Base-by-base conservation (phyloP, 1,140 invertebrate genomes). In the Leptinotarsa undecemlineata region DNA sequence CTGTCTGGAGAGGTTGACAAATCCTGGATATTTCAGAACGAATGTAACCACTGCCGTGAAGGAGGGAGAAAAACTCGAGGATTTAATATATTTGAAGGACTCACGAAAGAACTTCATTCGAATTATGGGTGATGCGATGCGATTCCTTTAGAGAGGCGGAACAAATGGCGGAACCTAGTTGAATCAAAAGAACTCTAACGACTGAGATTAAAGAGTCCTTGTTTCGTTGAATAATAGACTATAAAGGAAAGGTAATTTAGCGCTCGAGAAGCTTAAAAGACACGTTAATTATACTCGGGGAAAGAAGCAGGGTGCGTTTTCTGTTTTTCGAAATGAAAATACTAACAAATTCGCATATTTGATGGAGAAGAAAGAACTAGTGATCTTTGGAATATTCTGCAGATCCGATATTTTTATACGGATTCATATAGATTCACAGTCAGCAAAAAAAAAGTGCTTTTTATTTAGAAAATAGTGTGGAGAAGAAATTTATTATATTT, bases 1-100 rank as follows among this genome's bases (percentile, higher is more conserved):
- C 33, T 42, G 33, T 42, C 33, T 11, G 33, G 13, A 19, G n/a
- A 57, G 51, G 6, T 19, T 17, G 51, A 19, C 51, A 57, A 19
- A 57, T 57, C 51, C 51, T 57, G 15, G 51, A 19, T 57, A 57
- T 57, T 57, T 57, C 51, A 14, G 51, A 57, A n/a, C 51, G n/a
- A 57, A 57, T 57, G 17, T 57, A 57, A 57, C 51, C 51, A 57
- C 51, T 57, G n/a, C 51, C n/a, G 51, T 57, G 17, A 57, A 57
- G n/a, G n/a, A 19, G 51, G n/a, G 51, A 19, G n/a, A 57, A 57
- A 57, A 57, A 15, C 15, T 42, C 51, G 15, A 19, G 51, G 51
- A 57, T 57, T 57, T 57, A 57, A 57, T 57, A 19, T 19, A 57
- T 57, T 57, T 57, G 51, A 57, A 19, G 51, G 51, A n/a, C n/a